Evolutionary conservation across 2,888 invertebrate species (phyloP), one percentile per base, ranked within the genome.

Genomic region (Apodemia duryi): DNA sequence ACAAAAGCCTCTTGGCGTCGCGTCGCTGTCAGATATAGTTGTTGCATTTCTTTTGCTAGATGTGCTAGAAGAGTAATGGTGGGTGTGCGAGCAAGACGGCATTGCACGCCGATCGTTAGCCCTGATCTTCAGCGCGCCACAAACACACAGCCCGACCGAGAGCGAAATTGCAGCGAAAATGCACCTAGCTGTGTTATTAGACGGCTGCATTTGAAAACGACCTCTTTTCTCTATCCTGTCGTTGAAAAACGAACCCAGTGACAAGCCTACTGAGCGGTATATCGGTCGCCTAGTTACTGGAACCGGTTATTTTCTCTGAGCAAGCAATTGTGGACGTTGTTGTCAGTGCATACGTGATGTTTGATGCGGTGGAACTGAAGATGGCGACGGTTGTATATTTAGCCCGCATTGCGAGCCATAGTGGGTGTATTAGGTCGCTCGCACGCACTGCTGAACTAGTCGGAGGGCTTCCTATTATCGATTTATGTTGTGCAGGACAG

Each of bases 91-190:
- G 77, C 63, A 85, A 79, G 88, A 89, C 74, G 77, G 81, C 76
- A 49, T 73, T 72, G 77, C 80, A 77, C 83, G 85, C 84, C 90
- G 90, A 91, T 91, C 91, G 91, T 91, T 91, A 91, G 91, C 91
- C 91, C 90, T 91, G 91, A 91, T 91, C 91, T 91, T 91, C 91
- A 91, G 82, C 90, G 90, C 90, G 91, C 91, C 88, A 91, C 91
- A 91, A 91, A 91, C 91, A 91, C 86, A 91, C 81, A 91, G 86
- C 86, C 90, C 91, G 90, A 91, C 90, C 89, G 91, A 91, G 91
- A 91, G 91, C 89, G 91, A 91, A 91, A 91, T 91, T 91, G 91
- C 91, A 91, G 82, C 86, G 85, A 90, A 88, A 90, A 91, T 91
- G 91, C 91, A 91, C 89, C 91, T 91, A 91, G 88, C 88, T 88